Evolutionary conservation across 2,888 invertebrate genomes (phyloP).

Genomic region (Phalera bucephala): DNA sequence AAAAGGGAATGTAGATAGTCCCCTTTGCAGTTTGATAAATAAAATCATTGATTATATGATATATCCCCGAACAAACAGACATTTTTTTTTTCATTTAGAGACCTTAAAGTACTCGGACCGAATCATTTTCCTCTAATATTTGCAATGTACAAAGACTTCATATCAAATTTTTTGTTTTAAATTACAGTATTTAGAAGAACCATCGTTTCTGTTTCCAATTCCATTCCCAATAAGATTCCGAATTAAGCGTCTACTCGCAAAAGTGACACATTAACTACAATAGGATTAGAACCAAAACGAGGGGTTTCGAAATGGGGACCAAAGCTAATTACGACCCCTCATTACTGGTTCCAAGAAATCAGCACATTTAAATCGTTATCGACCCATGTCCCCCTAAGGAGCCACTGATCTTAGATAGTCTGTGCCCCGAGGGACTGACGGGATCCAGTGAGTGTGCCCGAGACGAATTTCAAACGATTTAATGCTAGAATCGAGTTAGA

Average conservation of each 20-base stretch:
- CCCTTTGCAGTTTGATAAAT: too few species aligned
- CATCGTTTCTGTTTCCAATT: too few species aligned
- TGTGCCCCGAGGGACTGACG: slow-evolving; percentile 10
- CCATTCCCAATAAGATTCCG: background rate
- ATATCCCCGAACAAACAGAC: too few species aligned
- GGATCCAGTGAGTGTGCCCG: slow-evolving; percentile 30
- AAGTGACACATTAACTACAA: slow-evolving; percentile 2
- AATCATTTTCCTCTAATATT: too few species aligned
- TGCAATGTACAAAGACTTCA: too few species aligned
- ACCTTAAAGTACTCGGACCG: too few species aligned
- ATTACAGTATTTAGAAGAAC: too few species aligned
- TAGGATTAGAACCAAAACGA: slow-evolving; percentile 21
- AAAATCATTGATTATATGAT: too few species aligned
- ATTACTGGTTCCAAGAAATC: slow-evolving; percentile 62
- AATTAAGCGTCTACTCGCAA: background rate
- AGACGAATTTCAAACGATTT: slow-evolving; percentile 45
- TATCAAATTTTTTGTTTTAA: too few species aligned
- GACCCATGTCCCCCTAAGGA: slow-evolving; percentile 43
- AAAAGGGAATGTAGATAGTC: too few species aligned
- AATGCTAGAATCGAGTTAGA: slow-evolving; percentile 8
- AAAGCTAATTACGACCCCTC: slow-evolving; percentile 65
- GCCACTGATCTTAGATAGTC: slow-evolving; percentile 24
- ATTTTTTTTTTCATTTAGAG: too few species aligned
- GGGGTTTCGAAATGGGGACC: slow-evolving; percentile 31
- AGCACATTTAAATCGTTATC: slow-evolving; percentile 49